phyloP scores from a whole-genome alignment of 2,113 vertebrate species.

The Capreolus pygargus region DNA sequence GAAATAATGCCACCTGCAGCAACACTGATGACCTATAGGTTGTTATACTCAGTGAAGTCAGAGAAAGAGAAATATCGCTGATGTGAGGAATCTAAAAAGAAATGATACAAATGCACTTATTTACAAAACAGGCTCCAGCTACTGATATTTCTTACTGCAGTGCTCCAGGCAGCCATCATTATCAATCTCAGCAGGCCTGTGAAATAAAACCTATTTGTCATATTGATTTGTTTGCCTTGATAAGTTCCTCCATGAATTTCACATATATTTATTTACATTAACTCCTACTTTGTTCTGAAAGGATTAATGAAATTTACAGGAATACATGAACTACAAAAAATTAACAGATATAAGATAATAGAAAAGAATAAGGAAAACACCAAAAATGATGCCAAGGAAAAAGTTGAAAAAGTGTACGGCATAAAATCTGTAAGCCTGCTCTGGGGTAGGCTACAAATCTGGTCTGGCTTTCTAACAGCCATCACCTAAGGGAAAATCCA shows the following conservation, averaged over 20 bases:
- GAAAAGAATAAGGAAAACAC: not conserved
- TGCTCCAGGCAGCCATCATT: not conserved
- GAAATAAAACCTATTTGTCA: not conserved
- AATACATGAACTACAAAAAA: not conserved
- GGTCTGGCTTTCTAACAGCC: not conserved
- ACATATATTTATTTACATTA: not conserved
- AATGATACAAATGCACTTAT: not conserved
- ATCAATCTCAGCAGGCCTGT: not conserved
- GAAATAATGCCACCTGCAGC: not conserved
- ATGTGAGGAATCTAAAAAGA: not conserved
- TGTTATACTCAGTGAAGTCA: not conserved
- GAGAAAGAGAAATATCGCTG: not conserved
- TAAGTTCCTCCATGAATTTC: not conserved
- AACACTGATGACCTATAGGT: not conserved
- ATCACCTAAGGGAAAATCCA: not conserved
- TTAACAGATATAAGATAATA: not conserved
- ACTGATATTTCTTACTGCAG: not conserved
- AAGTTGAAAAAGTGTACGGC: not conserved
- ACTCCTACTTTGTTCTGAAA: slow-evolving; percentile 21
- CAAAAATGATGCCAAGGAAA: not conserved
- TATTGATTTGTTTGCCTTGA: not conserved
- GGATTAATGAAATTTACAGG: not conserved
- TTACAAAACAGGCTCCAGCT: not conserved
- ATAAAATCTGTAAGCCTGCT: not conserved
- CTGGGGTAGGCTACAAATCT: not conserved